Evolutionary conservation across 2,113 vertebrate species (phyloP), one percentile per base, ranked within the genome.

Genomic region (Anthoscopus minutus): DNA sequence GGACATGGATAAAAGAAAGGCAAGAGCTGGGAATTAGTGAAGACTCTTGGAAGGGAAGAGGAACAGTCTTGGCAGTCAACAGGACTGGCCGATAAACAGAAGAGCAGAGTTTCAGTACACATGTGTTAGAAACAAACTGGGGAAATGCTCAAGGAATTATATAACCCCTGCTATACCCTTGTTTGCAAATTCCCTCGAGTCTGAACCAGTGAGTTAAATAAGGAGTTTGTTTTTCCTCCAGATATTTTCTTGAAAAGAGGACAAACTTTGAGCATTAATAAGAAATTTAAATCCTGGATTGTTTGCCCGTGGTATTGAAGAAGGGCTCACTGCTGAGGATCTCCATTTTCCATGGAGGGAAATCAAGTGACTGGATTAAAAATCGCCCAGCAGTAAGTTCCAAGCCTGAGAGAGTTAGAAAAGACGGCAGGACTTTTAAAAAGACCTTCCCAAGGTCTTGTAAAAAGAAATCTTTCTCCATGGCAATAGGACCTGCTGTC

Each of bases 221-320:
- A 1, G 10, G 58, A 54, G 37, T 35, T 89, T 54, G 57, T 62
- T 89, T 87, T 53, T 22, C 48, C 48, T 64, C 44, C 48, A 48
- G 57, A 60, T 35, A n/a, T 22, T 31, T 78, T 50, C 31, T 64
- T 1, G 16, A 45, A 56, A 85, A 73, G 25, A 67, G 23, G 57
- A 20, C 38, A 44, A 71, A 15, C 45, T 71, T 71, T 37, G 33
- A 35, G 31, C 17, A 33, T 20, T 16, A 30, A 30, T 15, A 50
- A 50, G 35, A 58, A 38, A 48, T 24, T 22, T 11, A 54, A 85
- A 66, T 28, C 10, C 33, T 5, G 31, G 7, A 24, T 66, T 50
- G 30, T 31, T 84, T 61, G 44, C 33, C 61, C 0, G 0, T 5
- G 9, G 10, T 30, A 22, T n/a, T 33, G 38, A 73, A 65, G 57